Evolutionary conservation across 1,140 invertebrate genomes (phyloP).

Genomic region (Cephus cinctus): DNA sequence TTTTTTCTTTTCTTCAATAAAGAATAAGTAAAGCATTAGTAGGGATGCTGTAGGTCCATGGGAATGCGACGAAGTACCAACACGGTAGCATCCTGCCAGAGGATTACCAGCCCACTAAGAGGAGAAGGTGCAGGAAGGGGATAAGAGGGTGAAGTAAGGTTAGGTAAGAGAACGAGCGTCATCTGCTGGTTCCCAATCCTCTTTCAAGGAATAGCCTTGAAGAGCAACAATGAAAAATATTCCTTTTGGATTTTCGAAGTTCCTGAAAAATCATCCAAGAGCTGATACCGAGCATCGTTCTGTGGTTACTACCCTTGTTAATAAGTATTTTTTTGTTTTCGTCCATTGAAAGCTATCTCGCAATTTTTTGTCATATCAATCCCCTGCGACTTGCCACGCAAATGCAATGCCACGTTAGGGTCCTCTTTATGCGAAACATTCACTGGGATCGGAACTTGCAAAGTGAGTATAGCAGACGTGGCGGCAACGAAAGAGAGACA

Average conservation of each 20-base stretch:
- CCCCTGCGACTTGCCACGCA: no score
- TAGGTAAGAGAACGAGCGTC: constrained; percentile 38
- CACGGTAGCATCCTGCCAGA: constrained; percentile 16
- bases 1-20: no score
- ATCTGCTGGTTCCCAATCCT: constrained; percentile 49
- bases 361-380: no score
- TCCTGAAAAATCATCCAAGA: no score
- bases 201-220: constrained; percentile 24
- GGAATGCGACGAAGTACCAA: no score
- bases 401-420: no score
- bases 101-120: constrained; percentile 38
- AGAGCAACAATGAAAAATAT: constrained; percentile 27
- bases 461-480: constrained; percentile 26
- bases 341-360: no score
- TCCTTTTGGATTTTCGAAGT: constrained; percentile 37
- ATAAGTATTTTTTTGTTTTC: no score
- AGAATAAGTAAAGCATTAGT: no score
- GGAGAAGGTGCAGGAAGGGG: constrained; percentile 12
- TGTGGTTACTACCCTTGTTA: no score
- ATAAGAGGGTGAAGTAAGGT: constrained; percentile 4
- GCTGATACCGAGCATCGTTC: no score
- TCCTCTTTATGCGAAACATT: constrained; percentile 10
- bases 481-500: constrained; percentile 26
- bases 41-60: no score
- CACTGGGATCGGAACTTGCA: constrained; percentile 34